Percentiles rank a stretch among this genome's conserved stretches.
Evolutionary conservation across 2,888 invertebrate species (phyloP).

Genomic region (Cynaeus angustus): DNA sequence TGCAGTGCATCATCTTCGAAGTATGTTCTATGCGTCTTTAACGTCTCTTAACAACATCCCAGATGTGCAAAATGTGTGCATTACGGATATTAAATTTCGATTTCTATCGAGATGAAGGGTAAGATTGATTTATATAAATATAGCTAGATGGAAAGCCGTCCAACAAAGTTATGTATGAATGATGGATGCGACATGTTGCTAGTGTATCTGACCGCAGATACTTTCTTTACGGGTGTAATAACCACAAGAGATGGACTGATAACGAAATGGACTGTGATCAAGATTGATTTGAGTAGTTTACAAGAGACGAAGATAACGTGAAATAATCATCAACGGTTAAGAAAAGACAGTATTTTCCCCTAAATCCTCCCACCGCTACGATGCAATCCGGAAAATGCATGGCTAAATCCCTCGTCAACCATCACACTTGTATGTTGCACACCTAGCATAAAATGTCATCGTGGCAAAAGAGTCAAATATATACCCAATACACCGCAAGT

Average conservation of each 20-base stretch:
- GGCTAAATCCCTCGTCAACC: conserved; percentile 16
- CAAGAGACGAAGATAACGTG: too few relatives aligned
- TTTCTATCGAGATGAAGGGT: conserved; percentile 49
- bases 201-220: conserved; percentile 52
- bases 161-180: conserved; percentile 59
- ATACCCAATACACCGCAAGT: conserved; percentile 16
- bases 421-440: conserved; percentile 23
- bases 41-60: conserved; percentile 9
- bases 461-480: conserved; percentile 16
- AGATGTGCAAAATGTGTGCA: conserved; percentile 25
- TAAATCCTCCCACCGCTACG: too few relatives aligned
- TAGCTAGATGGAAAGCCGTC: conserved; percentile 61
- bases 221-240: conserved; percentile 56
- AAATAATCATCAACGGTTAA: too few relatives aligned
- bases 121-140: conserved; percentile 64
- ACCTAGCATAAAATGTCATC: conserved; percentile 40
- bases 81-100: conserved; percentile 57
- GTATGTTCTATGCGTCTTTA: not conserved
- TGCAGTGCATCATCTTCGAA: conserved; percentile 2
- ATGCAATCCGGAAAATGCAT: conserved; percentile 25
- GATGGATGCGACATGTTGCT: conserved; percentile 61
- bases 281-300: conserved; percentile 53
- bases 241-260: conserved; percentile 50
- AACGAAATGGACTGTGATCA: conserved; percentile 55
- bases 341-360: too few relatives aligned